phyloP scores from a whole-genome alignment of 2,888 invertebrate genomes.

The Aspidiotus rigidus region DNA sequence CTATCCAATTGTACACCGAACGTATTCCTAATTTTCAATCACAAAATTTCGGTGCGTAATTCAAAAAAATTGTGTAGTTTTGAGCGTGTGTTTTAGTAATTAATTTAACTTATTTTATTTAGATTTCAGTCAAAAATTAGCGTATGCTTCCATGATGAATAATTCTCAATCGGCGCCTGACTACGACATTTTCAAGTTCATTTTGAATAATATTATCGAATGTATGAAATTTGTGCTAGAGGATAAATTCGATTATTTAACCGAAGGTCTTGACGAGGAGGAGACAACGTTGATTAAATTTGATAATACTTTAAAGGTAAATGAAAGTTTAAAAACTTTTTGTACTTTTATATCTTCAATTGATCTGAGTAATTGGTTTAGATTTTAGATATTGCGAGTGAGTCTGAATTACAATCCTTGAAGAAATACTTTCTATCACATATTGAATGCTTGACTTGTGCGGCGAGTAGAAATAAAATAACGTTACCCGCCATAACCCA shows the following conservation, averaged over 20 bases:
- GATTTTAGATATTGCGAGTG: background rate
- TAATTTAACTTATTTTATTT: background rate
- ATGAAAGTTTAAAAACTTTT: background rate
- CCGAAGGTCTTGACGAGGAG: background rate
- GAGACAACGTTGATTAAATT: background rate
- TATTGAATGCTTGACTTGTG: too few species aligned
- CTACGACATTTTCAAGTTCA: background rate
- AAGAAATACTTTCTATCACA: background rate
- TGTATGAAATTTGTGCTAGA: background rate
- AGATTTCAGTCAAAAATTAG: background rate
- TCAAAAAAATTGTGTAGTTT: background rate
- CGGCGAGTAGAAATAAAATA: too few species aligned
- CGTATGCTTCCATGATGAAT: background rate
- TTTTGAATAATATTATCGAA: background rate
- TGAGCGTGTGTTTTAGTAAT: background rate
- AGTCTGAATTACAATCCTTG: background rate
- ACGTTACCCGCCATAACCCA: background rate
- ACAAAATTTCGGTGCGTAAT: background rate
- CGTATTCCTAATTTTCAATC: background rate
- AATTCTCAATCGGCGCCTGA: background rate
- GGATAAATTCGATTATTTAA: background rate
- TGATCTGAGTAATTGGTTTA: too few species aligned
- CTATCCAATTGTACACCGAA: background rate
- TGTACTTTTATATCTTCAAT: constrained; percentile 39
- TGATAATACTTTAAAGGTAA: constrained; percentile 8